phyloP scores from a whole-genome alignment of 2,113 vertebrate species.

The Poicephalus gulielmi region DNA sequence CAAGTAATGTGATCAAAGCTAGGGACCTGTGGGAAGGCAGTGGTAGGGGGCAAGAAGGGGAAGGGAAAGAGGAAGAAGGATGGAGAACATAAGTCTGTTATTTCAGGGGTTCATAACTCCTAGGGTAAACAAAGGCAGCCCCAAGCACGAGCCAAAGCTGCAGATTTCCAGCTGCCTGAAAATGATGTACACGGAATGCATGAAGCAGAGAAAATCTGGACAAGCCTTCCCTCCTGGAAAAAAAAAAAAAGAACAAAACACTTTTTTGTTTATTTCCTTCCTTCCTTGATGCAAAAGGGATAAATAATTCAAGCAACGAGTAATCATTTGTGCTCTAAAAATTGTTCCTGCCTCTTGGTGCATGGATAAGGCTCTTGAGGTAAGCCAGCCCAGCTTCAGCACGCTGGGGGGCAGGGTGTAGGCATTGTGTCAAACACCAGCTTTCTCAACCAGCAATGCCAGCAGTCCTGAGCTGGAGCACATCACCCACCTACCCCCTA shows the following conservation, averaged over 20 bases:
- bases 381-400: neutral
- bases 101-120: neutral
- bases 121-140: constrained; percentile 18
- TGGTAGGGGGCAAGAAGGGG: neutral
- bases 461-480: neutral
- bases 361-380: constrained; percentile 20
- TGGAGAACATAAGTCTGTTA: neutral
- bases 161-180: neutral
- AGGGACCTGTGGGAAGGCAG: neutral
- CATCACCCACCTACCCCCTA: neutral
- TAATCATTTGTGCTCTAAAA: constrained; percentile 76
- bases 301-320: constrained; percentile 81
- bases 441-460: neutral
- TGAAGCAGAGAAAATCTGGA: neutral
- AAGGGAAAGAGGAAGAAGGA: neutral
- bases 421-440: neutral
- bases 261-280: neutral
- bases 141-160: neutral
- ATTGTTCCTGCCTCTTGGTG: constrained; percentile 67
- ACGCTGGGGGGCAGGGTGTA: neutral
- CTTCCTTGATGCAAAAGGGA: constrained; percentile 58
- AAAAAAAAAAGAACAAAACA: neutral
- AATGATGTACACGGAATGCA: neutral
- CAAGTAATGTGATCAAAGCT: neutral
- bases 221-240: neutral